phyloP scores from a whole-genome alignment of 2,888 invertebrate genomes.

The Troilus luridus region DNA sequence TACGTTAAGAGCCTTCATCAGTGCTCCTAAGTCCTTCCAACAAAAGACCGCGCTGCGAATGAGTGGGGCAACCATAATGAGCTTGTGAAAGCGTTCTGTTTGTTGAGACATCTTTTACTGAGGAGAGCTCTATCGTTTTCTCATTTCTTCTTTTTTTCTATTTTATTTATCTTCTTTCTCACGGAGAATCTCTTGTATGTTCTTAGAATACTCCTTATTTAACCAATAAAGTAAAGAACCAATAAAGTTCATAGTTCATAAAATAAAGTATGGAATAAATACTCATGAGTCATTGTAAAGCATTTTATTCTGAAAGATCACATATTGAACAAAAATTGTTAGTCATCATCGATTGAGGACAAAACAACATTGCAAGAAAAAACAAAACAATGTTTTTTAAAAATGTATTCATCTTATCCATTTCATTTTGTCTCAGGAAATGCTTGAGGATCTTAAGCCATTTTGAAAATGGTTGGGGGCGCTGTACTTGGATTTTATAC shows the following conservation, averaged over 20 bases:
- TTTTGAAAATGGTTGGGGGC: too few relatives aligned
- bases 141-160: neutral
- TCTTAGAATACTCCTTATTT: neutral
- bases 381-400: too few relatives aligned
- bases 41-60: neutral
- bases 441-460: too few relatives aligned
- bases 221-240: neutral
- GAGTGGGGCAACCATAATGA: neutral
- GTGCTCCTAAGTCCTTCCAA: neutral
- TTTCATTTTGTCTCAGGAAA: too few relatives aligned
- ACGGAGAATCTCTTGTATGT: neutral
- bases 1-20: neutral
- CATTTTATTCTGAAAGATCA: too few relatives aligned
- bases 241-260: neutral
- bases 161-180: neutral
- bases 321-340: too few relatives aligned
- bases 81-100: constrained; percentile 27
- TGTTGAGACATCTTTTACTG: neutral
- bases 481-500: too few relatives aligned
- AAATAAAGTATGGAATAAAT: too few relatives aligned
- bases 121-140: neutral
- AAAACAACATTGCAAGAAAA: too few relatives aligned
- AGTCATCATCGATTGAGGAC: too few relatives aligned
- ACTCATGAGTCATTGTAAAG: too few relatives aligned
- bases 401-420: too few relatives aligned